Conservation (phyloP, 2,113 vertebrate species). For the Acrocephalus kingi region DNA sequence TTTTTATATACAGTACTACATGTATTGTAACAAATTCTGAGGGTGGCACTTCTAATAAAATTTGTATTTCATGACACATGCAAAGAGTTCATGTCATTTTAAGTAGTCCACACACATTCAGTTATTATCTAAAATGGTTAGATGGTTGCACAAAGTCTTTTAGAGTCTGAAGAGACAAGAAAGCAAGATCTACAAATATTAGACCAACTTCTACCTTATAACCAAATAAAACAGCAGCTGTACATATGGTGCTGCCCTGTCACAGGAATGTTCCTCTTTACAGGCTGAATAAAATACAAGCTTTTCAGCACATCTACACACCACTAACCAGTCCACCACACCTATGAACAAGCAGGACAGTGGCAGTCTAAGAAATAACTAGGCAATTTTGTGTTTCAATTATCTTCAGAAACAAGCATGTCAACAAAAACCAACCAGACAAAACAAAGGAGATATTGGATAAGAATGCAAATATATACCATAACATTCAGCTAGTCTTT, state of each 20-base stretch:
- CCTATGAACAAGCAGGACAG: fast-evolving
- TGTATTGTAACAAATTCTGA: background rate
- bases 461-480: background rate
- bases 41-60: background rate
- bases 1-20: background rate
- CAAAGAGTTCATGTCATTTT: background rate
- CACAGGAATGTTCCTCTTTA: background rate
- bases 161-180: background rate
- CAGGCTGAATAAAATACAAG: background rate
- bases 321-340: background rate
- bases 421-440: background rate
- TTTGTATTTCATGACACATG: background rate
- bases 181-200: background rate
- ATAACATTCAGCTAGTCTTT: background rate
- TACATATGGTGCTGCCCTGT: fast-evolving
- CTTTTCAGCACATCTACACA: background rate
- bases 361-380: background rate
- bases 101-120: background rate
- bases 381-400: background rate
- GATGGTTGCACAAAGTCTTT: background rate
- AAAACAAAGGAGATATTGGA: background rate
- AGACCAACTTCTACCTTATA: background rate
- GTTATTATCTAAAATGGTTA: background rate
- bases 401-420: background rate
- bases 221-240: background rate